phyloP scores from a whole-genome alignment of 1,140 invertebrate genomes.

The Papilio polyxenes region DNA sequence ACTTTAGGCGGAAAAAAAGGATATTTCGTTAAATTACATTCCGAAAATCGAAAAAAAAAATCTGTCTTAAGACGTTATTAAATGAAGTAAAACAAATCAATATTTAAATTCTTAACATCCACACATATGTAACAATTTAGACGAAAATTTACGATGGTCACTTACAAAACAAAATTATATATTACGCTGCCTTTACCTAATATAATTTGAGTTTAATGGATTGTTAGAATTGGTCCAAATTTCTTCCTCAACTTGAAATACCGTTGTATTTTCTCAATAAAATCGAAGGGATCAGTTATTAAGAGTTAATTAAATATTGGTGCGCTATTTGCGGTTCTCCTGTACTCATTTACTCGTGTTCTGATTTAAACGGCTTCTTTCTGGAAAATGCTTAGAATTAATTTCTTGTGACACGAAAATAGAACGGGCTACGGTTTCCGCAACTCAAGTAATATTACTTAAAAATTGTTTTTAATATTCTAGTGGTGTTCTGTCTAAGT shows the following conservation, averaged over 20 bases:
- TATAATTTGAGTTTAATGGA: slow-evolving; percentile 56
- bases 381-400: not conserved
- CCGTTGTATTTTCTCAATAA: slow-evolving; percentile 10
- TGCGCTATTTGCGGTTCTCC: slow-evolving; percentile 9
- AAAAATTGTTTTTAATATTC: too few relatives aligned
- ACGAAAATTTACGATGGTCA: slow-evolving; percentile 53
- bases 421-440: not conserved
- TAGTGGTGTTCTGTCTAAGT: too few relatives aligned
- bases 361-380: slow-evolving; percentile 10
- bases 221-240: slow-evolving; percentile 47
- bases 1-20: too few relatives aligned
- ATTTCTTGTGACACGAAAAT: not conserved
- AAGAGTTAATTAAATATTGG: slow-evolving; percentile 29
- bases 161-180: slow-evolving; percentile 63
- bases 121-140: slow-evolving; percentile 55
- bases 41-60: too few relatives aligned
- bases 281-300: slow-evolving; percentile 17
- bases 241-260: slow-evolving; percentile 38
- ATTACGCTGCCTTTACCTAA: slow-evolving; percentile 60
- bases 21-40: too few relatives aligned
- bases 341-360: slow-evolving; percentile 13
- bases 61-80: too few relatives aligned
- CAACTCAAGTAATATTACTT: too few relatives aligned
- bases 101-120: too few relatives aligned
- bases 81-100: too few relatives aligned